A percentile compares a stretch with the other conserved stretches of the same genome.
These are phyloP conservation scores for Oreohelix idahoensis DNA, from an alignment of 1,140 invertebrate genomes.

Conservation along the genomic window DNA sequence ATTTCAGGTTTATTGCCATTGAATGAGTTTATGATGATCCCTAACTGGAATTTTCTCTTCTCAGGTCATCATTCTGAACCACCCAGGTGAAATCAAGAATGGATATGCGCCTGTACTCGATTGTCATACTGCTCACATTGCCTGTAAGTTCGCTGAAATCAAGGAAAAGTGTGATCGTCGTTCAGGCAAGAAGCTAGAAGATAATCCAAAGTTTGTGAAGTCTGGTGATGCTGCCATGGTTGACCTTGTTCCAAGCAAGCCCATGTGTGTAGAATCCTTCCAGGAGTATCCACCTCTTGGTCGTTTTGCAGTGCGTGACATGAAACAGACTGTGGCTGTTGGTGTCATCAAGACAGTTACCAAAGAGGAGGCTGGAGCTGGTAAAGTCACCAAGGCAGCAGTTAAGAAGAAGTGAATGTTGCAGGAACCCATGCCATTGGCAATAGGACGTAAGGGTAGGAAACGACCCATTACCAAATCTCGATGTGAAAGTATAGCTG, in stretches of 20 bases:
- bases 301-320: slow-evolving; percentile 98
- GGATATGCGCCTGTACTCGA: slow-evolving; percentile 98
- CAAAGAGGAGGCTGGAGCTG: slow-evolving; percentile 83
- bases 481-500: too few relatives aligned
- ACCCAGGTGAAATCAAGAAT: too few relatives aligned
- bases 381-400: slow-evolving; percentile 97
- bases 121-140: slow-evolving; percentile 99
- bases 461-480: background rate
- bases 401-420: slow-evolving; percentile 77
- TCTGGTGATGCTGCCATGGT: slow-evolving; percentile 93
- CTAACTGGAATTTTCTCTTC: too few relatives aligned
- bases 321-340: too few relatives aligned
- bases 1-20: too few relatives aligned
- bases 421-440: slow-evolving; percentile 43
- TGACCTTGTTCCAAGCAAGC: slow-evolving; percentile 91
- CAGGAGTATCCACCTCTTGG: slow-evolving; percentile 97
- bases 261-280: too few relatives aligned
- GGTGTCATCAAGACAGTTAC: too few relatives aligned
- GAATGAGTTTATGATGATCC: too few relatives aligned
- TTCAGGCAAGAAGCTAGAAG: too few relatives aligned
- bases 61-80: too few relatives aligned
- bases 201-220: too few relatives aligned
- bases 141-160: slow-evolving; percentile 93
- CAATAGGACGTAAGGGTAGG: slow-evolving; percentile 8
- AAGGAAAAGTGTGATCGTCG: slow-evolving; percentile 98